Percentiles rank a stretch among this genome's conserved stretches.
These are phyloP conservation scores for Tonatia bakeri DNA, from an alignment of 2,113 vertebrate species.

Conservation along the genomic window DNA sequence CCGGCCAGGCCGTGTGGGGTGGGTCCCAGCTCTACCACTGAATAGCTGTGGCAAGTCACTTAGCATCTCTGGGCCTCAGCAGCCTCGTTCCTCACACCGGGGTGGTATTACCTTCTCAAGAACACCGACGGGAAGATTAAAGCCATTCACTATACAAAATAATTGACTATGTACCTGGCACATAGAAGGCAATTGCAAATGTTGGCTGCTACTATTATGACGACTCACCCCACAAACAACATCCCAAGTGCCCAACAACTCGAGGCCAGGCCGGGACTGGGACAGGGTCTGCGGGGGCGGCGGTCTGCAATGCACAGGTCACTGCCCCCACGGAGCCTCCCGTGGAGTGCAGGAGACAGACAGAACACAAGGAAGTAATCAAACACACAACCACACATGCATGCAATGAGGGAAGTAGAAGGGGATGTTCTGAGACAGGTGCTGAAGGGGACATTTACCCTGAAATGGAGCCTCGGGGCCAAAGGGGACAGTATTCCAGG, in stretches of 20 bases:
- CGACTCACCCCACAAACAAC: background rate
- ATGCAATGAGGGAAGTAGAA: background rate
- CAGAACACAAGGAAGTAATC: background rate
- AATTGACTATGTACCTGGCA: background rate
- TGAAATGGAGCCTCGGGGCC: background rate
- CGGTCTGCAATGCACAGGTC: background rate
- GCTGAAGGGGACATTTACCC: background rate
- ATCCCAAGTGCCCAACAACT: background rate
- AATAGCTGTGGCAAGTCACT: background rate
- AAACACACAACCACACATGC: background rate
- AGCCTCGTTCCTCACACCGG: background rate
- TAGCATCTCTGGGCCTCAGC: background rate
- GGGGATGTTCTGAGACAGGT: background rate
- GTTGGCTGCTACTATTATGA: background rate
- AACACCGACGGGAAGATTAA: background rate
- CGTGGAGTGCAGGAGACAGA: background rate
- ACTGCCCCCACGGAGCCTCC: background rate
- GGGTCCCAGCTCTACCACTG: background rate
- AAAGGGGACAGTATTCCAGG: background rate
- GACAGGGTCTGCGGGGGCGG: background rate
- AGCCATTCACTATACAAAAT: background rate
- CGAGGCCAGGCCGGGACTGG: background rate
- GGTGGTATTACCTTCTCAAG: background rate
- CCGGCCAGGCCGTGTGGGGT: background rate
- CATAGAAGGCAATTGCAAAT: background rate